Conservation (phyloP, 2,888 invertebrate species). For the Shargacucullia verbasci region DNA sequence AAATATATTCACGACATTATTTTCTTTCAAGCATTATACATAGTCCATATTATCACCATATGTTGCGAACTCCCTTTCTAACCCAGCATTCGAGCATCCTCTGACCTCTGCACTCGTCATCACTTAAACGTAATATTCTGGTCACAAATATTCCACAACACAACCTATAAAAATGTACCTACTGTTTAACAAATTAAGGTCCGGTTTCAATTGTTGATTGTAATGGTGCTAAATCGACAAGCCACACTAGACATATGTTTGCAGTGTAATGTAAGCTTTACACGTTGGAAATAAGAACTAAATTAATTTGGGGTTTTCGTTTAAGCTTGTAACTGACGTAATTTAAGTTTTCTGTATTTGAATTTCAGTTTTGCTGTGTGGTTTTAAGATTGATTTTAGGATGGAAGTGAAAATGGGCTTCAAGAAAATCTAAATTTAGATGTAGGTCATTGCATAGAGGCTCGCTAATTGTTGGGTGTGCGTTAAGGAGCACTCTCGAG, state of each 20-base stretch:
- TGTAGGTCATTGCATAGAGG: slow-evolving; percentile 69
- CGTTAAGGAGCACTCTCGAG: slow-evolving; percentile 65
- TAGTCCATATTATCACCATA: slow-evolving; percentile 49
- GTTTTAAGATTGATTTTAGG: slow-evolving; percentile 13
- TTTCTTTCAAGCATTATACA: slow-evolving; percentile 48
- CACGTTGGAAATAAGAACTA: slow-evolving; percentile 45
- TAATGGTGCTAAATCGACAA: slow-evolving; percentile 53
- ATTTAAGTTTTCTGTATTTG: slow-evolving; percentile 15
- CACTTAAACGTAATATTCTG: slow-evolving; percentile 61
- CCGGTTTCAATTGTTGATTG: slow-evolving; percentile 13
- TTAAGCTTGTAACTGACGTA: slow-evolving; percentile 35
- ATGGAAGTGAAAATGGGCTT: slow-evolving; percentile 19
- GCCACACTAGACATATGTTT: slow-evolving; percentile 27
- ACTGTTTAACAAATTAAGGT: slow-evolving; percentile 3
- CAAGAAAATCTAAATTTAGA: slow-evolving; percentile 68
- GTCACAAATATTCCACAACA: slow-evolving; percentile 49
- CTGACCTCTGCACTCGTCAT: slow-evolving; percentile 62
- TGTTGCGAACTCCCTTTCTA: slow-evolving; percentile 48
- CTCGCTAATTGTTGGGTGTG: slow-evolving; percentile 70
- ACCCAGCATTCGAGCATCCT: slow-evolving; percentile 41
- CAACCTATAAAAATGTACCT: slow-evolving; percentile 23
- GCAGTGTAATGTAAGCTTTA: slow-evolving; percentile 50
- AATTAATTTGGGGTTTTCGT: slow-evolving; percentile 34
- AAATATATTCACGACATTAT: slow-evolving; percentile 52
- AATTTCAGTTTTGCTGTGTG: slow-evolving; percentile 14